These are phyloP conservation scores for Vireo altiloquus DNA, from an alignment of 2,113 vertebrate species.

Conservation along the genomic window DNA sequence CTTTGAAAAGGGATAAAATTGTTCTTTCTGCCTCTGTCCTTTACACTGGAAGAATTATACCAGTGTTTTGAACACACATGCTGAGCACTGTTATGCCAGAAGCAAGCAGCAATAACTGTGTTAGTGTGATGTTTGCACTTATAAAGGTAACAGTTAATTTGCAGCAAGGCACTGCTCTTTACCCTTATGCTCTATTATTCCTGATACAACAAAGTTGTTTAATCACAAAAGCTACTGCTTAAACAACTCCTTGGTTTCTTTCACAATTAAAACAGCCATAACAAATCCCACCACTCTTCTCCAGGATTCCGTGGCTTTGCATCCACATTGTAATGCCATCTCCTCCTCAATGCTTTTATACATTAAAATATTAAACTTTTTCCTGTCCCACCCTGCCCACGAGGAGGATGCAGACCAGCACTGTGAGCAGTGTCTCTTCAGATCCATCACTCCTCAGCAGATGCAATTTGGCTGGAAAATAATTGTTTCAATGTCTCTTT, in stretches of 20 bases:
- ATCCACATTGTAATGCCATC: background rate
- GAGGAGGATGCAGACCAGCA: background rate
- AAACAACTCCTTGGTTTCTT: background rate
- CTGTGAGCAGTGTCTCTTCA: background rate
- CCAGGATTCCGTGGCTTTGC: background rate
- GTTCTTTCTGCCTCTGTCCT: background rate
- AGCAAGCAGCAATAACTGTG: background rate
- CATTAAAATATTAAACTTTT: background rate
- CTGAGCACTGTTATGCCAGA: background rate
- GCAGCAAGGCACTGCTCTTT: background rate
- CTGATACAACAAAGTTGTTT: background rate
- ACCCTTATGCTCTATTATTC: background rate
- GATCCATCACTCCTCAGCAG: constrained; percentile 15
- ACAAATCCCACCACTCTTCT: background rate
- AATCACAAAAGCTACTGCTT: background rate
- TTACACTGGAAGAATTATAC: background rate
- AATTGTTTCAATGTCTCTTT: constrained; percentile 5
- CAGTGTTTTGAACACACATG: background rate
- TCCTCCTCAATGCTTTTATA: background rate
- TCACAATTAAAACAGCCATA: background rate
- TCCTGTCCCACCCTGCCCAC: background rate
- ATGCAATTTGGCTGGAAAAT: constrained; percentile 20
- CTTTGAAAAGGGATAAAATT: background rate
- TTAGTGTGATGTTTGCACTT: background rate
- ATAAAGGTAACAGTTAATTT: background rate